phyloP scores from a whole-genome alignment of 2,113 vertebrate genomes.

The Ctenodactylus gundi region DNA sequence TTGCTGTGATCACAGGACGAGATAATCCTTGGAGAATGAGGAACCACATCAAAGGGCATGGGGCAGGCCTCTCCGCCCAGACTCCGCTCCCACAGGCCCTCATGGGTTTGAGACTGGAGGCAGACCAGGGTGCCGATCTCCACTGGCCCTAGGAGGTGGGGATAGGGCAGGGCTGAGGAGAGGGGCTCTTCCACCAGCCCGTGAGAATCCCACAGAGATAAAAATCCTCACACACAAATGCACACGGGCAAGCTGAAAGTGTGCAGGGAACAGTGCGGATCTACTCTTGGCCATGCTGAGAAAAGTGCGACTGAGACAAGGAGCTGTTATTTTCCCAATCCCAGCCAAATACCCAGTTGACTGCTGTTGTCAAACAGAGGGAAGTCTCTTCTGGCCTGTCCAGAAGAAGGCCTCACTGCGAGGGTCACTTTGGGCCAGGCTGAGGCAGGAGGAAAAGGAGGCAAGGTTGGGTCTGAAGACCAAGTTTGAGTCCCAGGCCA shows the following conservation, averaged over 20 bases:
- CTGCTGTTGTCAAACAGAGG: not conserved
- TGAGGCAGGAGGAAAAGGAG: not conserved
- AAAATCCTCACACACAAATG: not conserved
- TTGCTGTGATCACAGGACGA: constrained; percentile 20
- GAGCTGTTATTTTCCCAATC: not conserved
- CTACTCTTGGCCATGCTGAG: not conserved
- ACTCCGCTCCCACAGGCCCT: not conserved
- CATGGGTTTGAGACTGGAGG: not conserved
- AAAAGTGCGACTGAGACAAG: not conserved
- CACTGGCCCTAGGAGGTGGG: not conserved
- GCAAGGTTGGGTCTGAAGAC: not conserved
- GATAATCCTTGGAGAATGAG: constrained; percentile 25
- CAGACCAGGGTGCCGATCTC: not conserved
- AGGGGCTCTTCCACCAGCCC: not conserved
- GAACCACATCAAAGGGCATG: constrained; percentile 36
- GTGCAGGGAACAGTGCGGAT: not conserved
- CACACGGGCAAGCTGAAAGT: not conserved
- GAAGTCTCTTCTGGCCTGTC: not conserved
- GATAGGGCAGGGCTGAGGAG: not conserved
- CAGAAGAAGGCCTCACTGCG: not conserved
- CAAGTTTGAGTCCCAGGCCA: not conserved
- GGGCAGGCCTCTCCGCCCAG: not conserved
- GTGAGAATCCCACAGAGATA: not conserved
- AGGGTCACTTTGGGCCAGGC: not conserved
- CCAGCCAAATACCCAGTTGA: not conserved